Evolutionary conservation across 2,888 invertebrate genomes (phyloP), one percentile per base, ranked within the genome.

Genomic region (Lithophane leautieri): DNA sequence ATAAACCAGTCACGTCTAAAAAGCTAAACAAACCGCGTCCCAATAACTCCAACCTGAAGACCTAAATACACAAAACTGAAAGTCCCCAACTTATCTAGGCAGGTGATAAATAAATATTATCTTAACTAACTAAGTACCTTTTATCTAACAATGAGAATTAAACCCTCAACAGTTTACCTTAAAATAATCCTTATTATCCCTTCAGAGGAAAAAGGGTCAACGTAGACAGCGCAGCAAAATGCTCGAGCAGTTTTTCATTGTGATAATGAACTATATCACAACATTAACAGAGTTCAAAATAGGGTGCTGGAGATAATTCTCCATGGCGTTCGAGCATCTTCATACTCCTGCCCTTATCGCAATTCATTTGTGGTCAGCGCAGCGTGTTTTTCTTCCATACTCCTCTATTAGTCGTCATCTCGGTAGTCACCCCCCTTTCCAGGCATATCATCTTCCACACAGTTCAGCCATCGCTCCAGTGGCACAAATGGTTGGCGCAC

Each of bases 81-180:
- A 61, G 60, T 42, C 47, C 28, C 44, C 8, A 47, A 68, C 40
- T 73, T 69, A 73, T 69, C 81, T 66, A 19, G 47, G 12, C 54
- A 77, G 73, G 74, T 74, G 78, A 82, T 85, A 83, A 71, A 75
- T 82, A 78, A 83, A 83, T 72, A 82, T 83, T 78, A 82, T 77
- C 77, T 76, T 44, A 58, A 66, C 70, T 76, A 71, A 76, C 72
- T 50, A 50, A 50, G 50, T 50, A 70, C 73, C 69, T 73, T 16
- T 54, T 54, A 58, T 40, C 60, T 58, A 76, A 83, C 77, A 86
- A 76, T 52, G 70, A 62, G 62, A 76, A 54, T 73, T 80, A 81
- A 81, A 72, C 67, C 78, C 68, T 12, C 25, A 44, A 81, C 67
- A 42, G 75, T 79, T 81, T 81, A 69, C 73, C 50, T 84, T 80